These are phyloP conservation scores for Leucophenga montana DNA, from an alignment of 2,888 invertebrate species.

Conservation along the genomic window DNA sequence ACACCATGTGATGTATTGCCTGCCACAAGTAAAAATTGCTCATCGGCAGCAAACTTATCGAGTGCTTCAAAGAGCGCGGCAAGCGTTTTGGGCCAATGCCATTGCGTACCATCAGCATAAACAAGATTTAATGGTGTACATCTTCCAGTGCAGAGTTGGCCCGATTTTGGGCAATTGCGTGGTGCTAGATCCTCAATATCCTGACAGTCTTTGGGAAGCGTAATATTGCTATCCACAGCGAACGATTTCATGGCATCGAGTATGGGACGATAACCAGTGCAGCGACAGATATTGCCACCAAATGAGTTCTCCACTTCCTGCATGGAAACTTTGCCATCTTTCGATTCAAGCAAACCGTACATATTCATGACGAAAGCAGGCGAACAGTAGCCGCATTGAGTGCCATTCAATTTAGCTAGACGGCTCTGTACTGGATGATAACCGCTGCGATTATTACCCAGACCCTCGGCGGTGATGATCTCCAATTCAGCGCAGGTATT, in stretches of 20 bases:
- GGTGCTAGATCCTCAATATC: conserved; percentile 68
- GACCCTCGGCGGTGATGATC: conserved; percentile 81
- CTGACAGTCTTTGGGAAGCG: conserved; percentile 68
- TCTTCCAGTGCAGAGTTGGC: background rate
- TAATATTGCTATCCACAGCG: conserved; percentile 76
- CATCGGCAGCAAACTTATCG: conserved; percentile 59
- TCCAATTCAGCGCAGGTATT: conserved; percentile 78
- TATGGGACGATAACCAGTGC: conserved; percentile 86
- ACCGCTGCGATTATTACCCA: conserved; percentile 78
- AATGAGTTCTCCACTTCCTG: conserved; percentile 82
- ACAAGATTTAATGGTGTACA: conserved; percentile 8
- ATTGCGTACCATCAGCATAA: conserved; percentile 49
- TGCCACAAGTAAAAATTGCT: conserved; percentile 78
- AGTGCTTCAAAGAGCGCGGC: conserved; percentile 62
- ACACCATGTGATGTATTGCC: conserved; percentile 85
- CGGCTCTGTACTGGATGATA: conserved; percentile 80
- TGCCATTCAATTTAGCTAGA: conserved; percentile 78
- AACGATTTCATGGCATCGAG: conserved; percentile 84
- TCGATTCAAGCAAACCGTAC: conserved; percentile 75
- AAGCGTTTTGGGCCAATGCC: conserved; percentile 54
- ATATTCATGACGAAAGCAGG: conserved; percentile 85
- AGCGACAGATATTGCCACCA: conserved; percentile 84
- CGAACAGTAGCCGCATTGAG: conserved; percentile 83
- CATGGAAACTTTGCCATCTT: conserved; percentile 74
- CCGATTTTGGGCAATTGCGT: conserved; percentile 46